Evolutionary conservation across 1,140 invertebrate genomes (phyloP).

Genomic region (Glossosoma conforme): DNA sequence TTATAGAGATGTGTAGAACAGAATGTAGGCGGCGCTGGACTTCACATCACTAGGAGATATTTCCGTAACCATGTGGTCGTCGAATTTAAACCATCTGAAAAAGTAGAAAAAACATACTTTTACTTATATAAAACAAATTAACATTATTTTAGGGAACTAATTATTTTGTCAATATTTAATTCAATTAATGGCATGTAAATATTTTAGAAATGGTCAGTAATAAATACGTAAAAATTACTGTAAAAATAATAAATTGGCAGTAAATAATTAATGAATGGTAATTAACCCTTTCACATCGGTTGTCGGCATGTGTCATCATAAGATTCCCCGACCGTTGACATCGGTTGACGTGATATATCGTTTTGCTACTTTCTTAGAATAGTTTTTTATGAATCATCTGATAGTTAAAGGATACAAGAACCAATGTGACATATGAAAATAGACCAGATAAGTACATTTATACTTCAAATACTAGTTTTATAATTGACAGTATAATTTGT

Average conservation of each 20-base stretch:
- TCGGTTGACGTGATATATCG: too few species aligned
- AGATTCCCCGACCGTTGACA: too few species aligned
- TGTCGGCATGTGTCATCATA: too few species aligned
- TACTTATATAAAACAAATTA: slow-evolving; percentile 4
- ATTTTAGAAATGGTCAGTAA: not conserved
- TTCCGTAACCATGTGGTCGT: slow-evolving; percentile 78
- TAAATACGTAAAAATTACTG: not conserved
- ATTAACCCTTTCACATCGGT: too few species aligned
- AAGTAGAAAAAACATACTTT: slow-evolving; percentile 24
- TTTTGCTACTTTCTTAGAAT: too few species aligned
- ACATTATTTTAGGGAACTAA: not conserved
- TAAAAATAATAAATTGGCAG: not conserved
- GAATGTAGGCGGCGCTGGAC: slow-evolving; percentile 70
- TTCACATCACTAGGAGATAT: slow-evolving; percentile 64
- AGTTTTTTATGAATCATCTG: too few species aligned
- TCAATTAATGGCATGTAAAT: not conserved
- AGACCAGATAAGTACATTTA: too few species aligned
- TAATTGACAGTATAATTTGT: too few species aligned
- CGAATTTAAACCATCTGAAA: slow-evolving; percentile 82
- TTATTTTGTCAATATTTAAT: not conserved
- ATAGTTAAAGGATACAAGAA: too few species aligned
- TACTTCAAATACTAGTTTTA: too few species aligned
- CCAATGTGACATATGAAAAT: too few species aligned
- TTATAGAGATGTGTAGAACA: slow-evolving; percentile 70
- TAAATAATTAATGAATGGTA: too few species aligned